Percentiles rank a stretch among this genome's conserved stretches.
Evolutionary conservation across 2,888 invertebrate genomes (phyloP).

Genomic region (Pachymerium ferrugineum): DNA sequence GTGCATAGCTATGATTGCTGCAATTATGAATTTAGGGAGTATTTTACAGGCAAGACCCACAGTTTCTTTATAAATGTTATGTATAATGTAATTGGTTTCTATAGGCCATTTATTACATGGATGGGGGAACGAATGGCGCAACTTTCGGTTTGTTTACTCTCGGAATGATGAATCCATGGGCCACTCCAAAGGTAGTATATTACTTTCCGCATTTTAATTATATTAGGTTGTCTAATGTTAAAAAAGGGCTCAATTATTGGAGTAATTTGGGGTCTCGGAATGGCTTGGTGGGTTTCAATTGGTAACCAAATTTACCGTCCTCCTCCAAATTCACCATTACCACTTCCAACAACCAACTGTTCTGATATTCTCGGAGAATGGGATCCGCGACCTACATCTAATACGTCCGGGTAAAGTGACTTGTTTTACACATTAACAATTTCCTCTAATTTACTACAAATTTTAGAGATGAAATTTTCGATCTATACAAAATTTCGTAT

Average conservation of each 20-base stretch:
- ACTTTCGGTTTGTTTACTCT: not conserved
- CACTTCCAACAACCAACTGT: not conserved
- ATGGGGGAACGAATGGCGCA: not conserved
- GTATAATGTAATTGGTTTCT: not conserved
- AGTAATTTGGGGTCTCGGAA: not conserved
- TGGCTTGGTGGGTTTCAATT: constrained; percentile 3
- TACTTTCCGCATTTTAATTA: not conserved
- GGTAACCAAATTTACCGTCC: not conserved
- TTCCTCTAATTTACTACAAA: not conserved
- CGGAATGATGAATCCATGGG: constrained; percentile 9
- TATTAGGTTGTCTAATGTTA: not conserved
- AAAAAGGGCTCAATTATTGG: constrained; percentile 18
- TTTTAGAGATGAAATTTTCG: not conserved
- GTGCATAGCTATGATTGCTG: not conserved
- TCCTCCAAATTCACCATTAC: not conserved
- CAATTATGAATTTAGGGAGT: not conserved
- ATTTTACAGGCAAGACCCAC: not conserved
- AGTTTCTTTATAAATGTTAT: not conserved
- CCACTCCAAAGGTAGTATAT: not conserved
- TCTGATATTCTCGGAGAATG: not conserved
- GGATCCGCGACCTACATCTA: not conserved
- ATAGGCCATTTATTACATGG: not conserved
- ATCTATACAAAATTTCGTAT: not conserved
- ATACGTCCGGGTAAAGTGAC: not conserved
- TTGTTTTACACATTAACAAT: not conserved